Conservation (phyloP, 1,140 invertebrate genomes). For the Platyscapa corneri region DNA sequence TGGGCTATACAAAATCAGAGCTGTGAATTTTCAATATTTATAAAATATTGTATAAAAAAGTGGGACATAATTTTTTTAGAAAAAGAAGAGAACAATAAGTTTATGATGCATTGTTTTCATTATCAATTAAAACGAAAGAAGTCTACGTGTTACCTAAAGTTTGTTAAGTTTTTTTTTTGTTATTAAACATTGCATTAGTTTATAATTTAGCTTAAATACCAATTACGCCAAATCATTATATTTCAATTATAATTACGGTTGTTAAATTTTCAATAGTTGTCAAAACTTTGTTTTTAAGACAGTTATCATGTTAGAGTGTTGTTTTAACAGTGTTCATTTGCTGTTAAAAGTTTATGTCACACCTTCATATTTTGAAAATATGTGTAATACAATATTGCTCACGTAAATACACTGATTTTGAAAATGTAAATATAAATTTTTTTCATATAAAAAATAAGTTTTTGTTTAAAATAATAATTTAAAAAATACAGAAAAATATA, state of each 20-base stretch:
- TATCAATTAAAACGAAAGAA: conserved; percentile 32
- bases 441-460: neutral
- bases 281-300: neutral
- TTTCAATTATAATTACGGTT: neutral
- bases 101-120: conserved; percentile 36
- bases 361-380: conserved; percentile 15
- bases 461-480: neutral
- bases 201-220: conserved; percentile 33
- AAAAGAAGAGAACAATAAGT: conserved; percentile 38
- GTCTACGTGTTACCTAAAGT: conserved; percentile 49
- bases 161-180: conserved; percentile 51
- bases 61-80: conserved; percentile 13
- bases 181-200: conserved; percentile 38
- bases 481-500: neutral
- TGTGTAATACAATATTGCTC: conserved; percentile 30
- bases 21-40: conserved; percentile 42
- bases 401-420: conserved; percentile 7
- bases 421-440: conserved; percentile 30
- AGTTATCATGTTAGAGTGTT: neutral
- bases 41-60: conserved; percentile 11
- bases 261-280: neutral
- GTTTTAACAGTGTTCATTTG: neutral
- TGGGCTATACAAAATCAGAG: conserved; percentile 35
- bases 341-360: neutral
- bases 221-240: conserved; percentile 12